phyloP scores from a whole-genome alignment of 2,797 vertebrate genomes.

The Myripristis murdjan region DNA sequence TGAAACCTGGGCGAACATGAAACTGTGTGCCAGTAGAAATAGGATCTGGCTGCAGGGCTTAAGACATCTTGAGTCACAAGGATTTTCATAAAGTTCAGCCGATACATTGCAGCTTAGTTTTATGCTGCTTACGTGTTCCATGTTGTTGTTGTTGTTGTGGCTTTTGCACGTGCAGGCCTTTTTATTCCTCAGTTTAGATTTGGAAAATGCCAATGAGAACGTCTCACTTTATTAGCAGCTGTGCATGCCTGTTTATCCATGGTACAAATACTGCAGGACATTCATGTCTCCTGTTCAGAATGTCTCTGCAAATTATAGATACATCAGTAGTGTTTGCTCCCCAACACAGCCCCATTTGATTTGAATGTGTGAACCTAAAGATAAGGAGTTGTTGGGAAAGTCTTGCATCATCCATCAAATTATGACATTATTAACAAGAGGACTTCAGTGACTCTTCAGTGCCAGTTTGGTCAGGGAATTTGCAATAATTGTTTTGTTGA shows the following conservation, averaged over 20 bases:
- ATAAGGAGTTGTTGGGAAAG: too few relatives aligned
- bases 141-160: conserved; percentile 8
- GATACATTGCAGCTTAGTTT: conserved; percentile 4
- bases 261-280: neutral
- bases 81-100: conserved; percentile 34
- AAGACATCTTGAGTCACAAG: neutral
- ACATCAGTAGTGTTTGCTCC: too few relatives aligned
- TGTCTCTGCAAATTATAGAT: too few relatives aligned
- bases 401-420: too few relatives aligned
- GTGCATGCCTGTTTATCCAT: neutral
- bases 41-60: neutral
- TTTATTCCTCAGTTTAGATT: neutral
- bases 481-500: too few relatives aligned
- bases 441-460: too few relatives aligned
- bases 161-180: neutral
- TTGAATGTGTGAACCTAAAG: too few relatives aligned
- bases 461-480: too few relatives aligned
- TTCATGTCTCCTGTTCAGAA: neutral
- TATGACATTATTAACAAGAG: too few relatives aligned
- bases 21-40: neutral
- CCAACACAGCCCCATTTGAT: too few relatives aligned
- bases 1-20: neutral
- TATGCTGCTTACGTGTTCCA: neutral
- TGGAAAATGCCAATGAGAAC: neutral
- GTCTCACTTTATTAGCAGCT: too few relatives aligned